These are phyloP conservation scores for Apocheima hispidaria DNA, from an alignment of 2,888 invertebrate species.

Conservation along the genomic window DNA sequence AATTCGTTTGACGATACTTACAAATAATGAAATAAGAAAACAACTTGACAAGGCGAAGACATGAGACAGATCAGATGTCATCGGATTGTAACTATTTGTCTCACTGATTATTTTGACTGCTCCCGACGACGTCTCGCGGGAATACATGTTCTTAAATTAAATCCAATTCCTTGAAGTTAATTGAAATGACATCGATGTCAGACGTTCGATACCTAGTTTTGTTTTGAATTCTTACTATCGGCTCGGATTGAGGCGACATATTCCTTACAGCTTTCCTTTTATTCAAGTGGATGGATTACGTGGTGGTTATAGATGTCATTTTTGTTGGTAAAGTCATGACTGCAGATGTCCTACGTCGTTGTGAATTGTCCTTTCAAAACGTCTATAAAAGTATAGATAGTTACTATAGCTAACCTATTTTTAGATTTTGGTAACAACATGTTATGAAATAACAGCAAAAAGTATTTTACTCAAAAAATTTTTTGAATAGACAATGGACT, in stretches of 20 bases:
- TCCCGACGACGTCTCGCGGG: neutral
- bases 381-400: too few species aligned
- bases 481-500: too few species aligned
- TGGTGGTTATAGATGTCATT: constrained; percentile 6
- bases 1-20: too few species aligned
- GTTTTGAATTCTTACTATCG: constrained; percentile 73
- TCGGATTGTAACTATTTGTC: too few species aligned
- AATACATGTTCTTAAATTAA: neutral
- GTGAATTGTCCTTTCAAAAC: neutral
- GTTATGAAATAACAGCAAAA: too few species aligned
- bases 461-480: too few species aligned
- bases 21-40: too few species aligned
- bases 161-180: constrained; percentile 59
- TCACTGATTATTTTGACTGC: neutral
- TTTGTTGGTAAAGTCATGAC: neutral
- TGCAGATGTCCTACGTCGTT: neutral
- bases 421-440: too few species aligned
- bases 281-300: constrained; percentile 26
- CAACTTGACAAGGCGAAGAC: too few species aligned
- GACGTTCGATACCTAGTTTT: constrained; percentile 62
- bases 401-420: too few species aligned
- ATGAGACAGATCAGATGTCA: too few species aligned
- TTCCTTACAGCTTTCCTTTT: constrained; percentile 77
- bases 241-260: constrained; percentile 69
- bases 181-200: constrained; percentile 79